Evolutionary conservation across 2,113 vertebrate genomes (phyloP).

Genomic region (Tragelaphus scriptus): DNA sequence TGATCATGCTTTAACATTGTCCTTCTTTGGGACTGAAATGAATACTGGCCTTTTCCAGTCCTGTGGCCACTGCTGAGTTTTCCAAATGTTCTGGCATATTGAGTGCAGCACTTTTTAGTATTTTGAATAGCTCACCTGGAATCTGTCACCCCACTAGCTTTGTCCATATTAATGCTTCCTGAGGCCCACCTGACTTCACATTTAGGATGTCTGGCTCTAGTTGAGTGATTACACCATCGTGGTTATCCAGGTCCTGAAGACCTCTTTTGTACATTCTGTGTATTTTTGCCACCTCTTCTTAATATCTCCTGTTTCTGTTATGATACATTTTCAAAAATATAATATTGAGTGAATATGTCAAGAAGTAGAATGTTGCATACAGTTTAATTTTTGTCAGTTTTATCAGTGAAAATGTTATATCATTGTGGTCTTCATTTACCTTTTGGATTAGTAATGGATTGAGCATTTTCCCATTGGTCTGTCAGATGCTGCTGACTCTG

Average conservation of each 20-base stretch:
- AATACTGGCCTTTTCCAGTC: neutral
- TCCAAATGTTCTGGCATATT: neutral
- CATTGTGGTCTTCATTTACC: neutral
- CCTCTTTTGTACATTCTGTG: neutral
- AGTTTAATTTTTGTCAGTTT: neutral
- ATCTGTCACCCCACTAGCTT: neutral
- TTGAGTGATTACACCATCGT: neutral
- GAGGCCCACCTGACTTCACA: neutral
- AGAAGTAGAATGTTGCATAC: neutral
- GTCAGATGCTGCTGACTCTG: neutral
- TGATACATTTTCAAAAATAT: neutral
- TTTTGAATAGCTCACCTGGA: neutral
- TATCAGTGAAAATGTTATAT: neutral
- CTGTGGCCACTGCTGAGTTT: neutral
- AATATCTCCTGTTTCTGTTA: neutral
- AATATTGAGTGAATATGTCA: neutral
- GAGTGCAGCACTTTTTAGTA: neutral
- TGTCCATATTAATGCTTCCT: neutral
- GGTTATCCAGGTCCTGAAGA: rapidly evolving
- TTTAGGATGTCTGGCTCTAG: neutral
- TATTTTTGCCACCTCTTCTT: neutral
- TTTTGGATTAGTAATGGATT: neutral
- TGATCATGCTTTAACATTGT: neutral
- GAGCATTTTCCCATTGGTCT: neutral
- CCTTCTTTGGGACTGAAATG: neutral